Base-by-base conservation (phyloP, 1,140 invertebrate species). In the Macrobrachium rosenbergii region DNA sequence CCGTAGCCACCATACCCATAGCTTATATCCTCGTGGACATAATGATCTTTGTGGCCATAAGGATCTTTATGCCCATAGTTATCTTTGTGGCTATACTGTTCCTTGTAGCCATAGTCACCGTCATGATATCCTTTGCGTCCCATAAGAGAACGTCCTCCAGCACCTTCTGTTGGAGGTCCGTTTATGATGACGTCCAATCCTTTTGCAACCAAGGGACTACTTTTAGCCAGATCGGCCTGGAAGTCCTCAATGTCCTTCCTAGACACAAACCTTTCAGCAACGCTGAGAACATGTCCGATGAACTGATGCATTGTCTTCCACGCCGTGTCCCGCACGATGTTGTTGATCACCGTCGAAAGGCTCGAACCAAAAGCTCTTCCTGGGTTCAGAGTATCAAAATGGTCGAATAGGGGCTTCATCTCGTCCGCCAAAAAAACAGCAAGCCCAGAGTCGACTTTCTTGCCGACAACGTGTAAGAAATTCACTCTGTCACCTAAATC, bases 221-320 rank as follows among this genome's bases (percentile, higher is more conserved):
- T 87, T 60, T 73, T 87, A 21, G 77, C 77, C 21, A 87, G 59
- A 21, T 76, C 67, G 11, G 28, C 37, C 19, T 45, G 45, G 85
- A 81, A 87, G 16, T 62, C 28, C 14, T 82, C 59, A 0, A 87
- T 63, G 19, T 87, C 85, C 21, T 87, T 69, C 23, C 28, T 72
- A 21, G 85, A 60, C 23, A 87, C 85, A 21, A 19, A 14, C 59
- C 72, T 60, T n/a, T 59, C 78, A 8, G 78, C 78, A 17, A 87
- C 85, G 16, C 43, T 62, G 14, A 87, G 85, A n/a, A 87, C 85
- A 19, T 87, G 85, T 6, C 72, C 69, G 19, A 87, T 69, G 69
- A 87, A 87, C 78, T 87, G 85, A 37, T 45, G 85, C 67, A 87
- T 75, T 0, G 85, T 72, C 37, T 75, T 87, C 85, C 85, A 87